Conservation (phyloP, 1,140 invertebrate species). For the Leptinotarsa defecta region DNA sequence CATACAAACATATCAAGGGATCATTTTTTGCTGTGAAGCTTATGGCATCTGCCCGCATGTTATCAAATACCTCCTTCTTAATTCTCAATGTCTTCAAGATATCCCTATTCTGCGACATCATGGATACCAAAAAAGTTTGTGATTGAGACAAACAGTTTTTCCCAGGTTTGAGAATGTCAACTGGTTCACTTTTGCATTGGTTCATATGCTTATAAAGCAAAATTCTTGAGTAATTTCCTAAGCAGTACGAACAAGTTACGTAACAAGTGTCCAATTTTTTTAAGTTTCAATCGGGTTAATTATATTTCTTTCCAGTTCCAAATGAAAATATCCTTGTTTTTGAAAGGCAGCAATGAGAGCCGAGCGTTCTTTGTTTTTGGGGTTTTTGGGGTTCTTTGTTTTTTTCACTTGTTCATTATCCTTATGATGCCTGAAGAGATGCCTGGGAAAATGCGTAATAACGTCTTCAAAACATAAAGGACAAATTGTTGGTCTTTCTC, state of each 20-base stretch:
- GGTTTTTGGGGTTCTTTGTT: background rate
- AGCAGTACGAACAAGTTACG: background rate
- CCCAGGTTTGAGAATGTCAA: constrained; percentile 17
- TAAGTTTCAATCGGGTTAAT: constrained; percentile 33
- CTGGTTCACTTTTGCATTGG: constrained; percentile 32
- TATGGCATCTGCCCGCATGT: constrained; percentile 37
- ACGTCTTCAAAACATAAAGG: constrained; percentile 16
- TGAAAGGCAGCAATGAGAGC: constrained; percentile 28
- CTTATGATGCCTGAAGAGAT: constrained; percentile 13
- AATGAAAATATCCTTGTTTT: constrained; percentile 39
- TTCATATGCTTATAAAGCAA: constrained; percentile 31
- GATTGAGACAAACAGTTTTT: constrained; percentile 26
- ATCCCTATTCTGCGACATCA: constrained; percentile 18
- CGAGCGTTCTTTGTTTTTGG: background rate
- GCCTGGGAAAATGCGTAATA: constrained; percentile 11
- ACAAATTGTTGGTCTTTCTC: constrained; percentile 16
- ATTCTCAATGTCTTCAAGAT: constrained; percentile 17
- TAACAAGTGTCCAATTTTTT: constrained; percentile 27
- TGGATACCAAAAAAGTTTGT: constrained; percentile 23
- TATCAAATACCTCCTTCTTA: constrained; percentile 37
- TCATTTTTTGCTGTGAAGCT: constrained; percentile 38
- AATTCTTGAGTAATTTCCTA: constrained; percentile 4
- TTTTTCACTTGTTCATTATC: background rate
- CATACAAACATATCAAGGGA: constrained; percentile 38
- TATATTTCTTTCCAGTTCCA: constrained; percentile 35